Conservation (phyloP, 2,113 vertebrate genomes). For the Brachyhypopomus gauderio region DNA sequence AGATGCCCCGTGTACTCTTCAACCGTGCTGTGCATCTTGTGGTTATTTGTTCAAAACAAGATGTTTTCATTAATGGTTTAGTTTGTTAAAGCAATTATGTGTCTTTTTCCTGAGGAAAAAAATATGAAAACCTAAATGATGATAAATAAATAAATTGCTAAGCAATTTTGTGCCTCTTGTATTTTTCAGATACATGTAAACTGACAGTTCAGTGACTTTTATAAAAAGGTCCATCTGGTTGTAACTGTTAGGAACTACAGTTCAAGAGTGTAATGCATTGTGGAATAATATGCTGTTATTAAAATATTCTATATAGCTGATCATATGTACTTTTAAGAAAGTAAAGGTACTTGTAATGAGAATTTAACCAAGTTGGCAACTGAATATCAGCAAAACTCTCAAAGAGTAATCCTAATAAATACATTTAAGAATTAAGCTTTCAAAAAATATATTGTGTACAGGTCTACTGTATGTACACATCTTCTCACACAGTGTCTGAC, state of each 20-base stretch:
- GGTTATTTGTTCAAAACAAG: conserved; percentile 66
- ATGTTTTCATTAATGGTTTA: conserved; percentile 70
- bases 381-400: too few species aligned
- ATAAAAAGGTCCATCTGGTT: too few species aligned
- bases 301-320: too few species aligned
- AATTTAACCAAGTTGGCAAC: too few species aligned
- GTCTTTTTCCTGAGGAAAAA: conserved; percentile 66
- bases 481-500: too few species aligned
- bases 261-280: too few species aligned
- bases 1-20: conserved; percentile 65
- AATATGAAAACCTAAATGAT: conserved; percentile 65
- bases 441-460: not conserved
- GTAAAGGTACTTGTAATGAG: too few species aligned
- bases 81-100: conserved; percentile 71
- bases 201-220: too few species aligned
- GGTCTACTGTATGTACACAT: too few species aligned
- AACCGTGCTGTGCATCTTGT: conserved; percentile 67
- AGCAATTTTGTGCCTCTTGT: conserved; percentile 22
- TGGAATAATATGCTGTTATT: too few species aligned
- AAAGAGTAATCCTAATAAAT: not conserved
- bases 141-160: conserved; percentile 54
- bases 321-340: too few species aligned
- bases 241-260: too few species aligned
- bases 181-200: conserved; percentile 16
- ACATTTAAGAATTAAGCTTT: not conserved